Evolutionary conservation across 2,888 invertebrate species (phyloP), one percentile per base, ranked within the genome.

Genomic region (Monopis laevigella): DNA sequence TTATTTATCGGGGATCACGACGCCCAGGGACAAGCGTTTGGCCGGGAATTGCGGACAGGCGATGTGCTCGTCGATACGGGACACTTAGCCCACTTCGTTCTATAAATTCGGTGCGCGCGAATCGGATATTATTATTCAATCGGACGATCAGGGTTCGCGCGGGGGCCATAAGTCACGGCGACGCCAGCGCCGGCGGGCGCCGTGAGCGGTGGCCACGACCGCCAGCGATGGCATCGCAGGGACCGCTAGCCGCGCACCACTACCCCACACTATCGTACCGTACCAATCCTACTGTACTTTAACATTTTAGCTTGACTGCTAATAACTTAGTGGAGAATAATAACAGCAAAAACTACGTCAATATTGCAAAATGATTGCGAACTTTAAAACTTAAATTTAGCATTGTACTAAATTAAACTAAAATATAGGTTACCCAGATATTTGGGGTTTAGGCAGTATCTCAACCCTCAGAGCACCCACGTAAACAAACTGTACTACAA

Each of bases 91-190:
- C 67, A 74, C 73, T 77, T 74, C 75, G 72, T 74, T 72, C 74
- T 74, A 78, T 78, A 77, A 78, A 78, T 78, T 77, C 67, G 78
- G 78, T 75, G 67, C 59, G 67, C 67, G 65, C 68, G 72, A 75
- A 75, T 75, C 73, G 77, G 72, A 74, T 77, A 75, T 77, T 77
- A 77, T 77, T 75, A 78, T 78, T 78, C 77, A 78, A 78, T 78
- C 78, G 73, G 64, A 65, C 70, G 70, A 78, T 78, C 78, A 68
- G 66, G 69, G 77, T 74, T 72, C 70, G 71, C 72, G 68, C 65
- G 65, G 68, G 63, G 72, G 72, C 75, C 72, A 75, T 77, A 75
- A 78, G 77, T 78, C 75, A 77, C 68, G 66, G 72, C 71, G 65
- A 72, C 73, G 67, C 73, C 65, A 73, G 66, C 65, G 77, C 77